Percentiles rank a stretch among this genome's conserved stretches.
These are phyloP conservation scores for Cydia amplana DNA, from an alignment of 1,140 invertebrate species.

Conservation along the genomic window DNA sequence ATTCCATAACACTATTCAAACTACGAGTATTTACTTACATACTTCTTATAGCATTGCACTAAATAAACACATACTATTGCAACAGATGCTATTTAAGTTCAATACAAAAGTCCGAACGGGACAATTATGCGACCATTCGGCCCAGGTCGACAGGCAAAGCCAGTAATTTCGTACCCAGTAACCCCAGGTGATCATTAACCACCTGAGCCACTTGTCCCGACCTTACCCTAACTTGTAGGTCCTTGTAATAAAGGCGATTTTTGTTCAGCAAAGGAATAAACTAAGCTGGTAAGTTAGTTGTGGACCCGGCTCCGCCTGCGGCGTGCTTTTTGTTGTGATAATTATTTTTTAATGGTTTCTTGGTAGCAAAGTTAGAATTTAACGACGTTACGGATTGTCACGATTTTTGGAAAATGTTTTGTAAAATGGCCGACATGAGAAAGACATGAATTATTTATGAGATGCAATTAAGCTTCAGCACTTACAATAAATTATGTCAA, in stretches of 20 bases:
- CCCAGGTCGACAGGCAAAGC: slow-evolving; percentile 1
- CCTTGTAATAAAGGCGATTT: neutral
- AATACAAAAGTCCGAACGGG: too few species aligned
- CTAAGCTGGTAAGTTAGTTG: neutral
- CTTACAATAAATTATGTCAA: too few species aligned
- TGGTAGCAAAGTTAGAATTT: slow-evolving; percentile 30
- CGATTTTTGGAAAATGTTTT: slow-evolving; percentile 10
- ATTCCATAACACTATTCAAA: too few species aligned
- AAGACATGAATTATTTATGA: too few species aligned
- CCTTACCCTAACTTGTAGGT: neutral
- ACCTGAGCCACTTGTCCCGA: neutral
- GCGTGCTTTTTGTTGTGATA: slow-evolving; percentile 53
- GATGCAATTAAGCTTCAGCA: too few species aligned
- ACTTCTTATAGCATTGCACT: too few species aligned
- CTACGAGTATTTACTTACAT: too few species aligned
- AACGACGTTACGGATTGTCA: slow-evolving; percentile 10
- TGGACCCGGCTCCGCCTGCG: slow-evolving; percentile 34
- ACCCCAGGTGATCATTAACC: slow-evolving; percentile 17
- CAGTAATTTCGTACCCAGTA: slow-evolving; percentile 15
- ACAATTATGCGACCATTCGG: slow-evolving; percentile 1
- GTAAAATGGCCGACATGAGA: neutral
- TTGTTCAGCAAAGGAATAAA: neutral
- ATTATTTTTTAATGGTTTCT: slow-evolving; percentile 65
- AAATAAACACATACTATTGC: too few species aligned
- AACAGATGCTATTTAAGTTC: too few species aligned